phyloP scores from a whole-genome alignment of 2,113 vertebrate species.

The Egretta garzetta region DNA sequence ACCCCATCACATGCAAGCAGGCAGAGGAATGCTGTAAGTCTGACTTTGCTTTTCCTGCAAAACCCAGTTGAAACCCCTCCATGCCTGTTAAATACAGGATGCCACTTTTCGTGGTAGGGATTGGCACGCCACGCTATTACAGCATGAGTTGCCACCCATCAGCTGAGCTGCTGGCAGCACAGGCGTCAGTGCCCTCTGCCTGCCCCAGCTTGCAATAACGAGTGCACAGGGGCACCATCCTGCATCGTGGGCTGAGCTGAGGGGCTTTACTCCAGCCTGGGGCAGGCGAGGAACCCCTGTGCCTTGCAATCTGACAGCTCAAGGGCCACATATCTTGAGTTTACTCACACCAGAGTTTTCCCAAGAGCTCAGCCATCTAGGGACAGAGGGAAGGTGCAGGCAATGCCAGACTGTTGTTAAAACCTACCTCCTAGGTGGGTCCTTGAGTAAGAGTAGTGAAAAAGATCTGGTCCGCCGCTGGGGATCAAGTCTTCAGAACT shows the following conservation, averaged over 20 bases:
- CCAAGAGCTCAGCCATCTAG: background rate
- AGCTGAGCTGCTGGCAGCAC: background rate
- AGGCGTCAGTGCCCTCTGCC: rapidly evolving
- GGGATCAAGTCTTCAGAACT: background rate
- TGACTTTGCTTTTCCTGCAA: background rate
- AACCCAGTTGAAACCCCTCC: background rate
- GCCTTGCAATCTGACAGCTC: background rate
- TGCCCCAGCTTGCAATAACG: background rate
- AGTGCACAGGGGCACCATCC: background rate
- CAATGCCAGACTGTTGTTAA: background rate
- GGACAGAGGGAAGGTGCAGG: background rate
- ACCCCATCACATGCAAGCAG: background rate
- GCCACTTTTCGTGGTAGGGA: background rate
- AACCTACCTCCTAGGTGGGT: background rate
- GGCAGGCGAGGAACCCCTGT: background rate
- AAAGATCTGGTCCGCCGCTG: background rate
- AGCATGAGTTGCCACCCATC: background rate
- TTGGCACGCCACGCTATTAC: background rate
- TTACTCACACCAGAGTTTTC: background rate
- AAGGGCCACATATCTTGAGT: rapidly evolving
- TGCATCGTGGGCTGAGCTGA: rapidly evolving
- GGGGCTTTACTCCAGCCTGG: background rate
- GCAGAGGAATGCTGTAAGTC: background rate
- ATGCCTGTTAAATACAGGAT: background rate
- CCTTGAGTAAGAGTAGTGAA: background rate